Evolutionary conservation across 2,888 invertebrate species (phyloP), one percentile per base, ranked within the genome.

Genomic region (Aradus depressus): DNA sequence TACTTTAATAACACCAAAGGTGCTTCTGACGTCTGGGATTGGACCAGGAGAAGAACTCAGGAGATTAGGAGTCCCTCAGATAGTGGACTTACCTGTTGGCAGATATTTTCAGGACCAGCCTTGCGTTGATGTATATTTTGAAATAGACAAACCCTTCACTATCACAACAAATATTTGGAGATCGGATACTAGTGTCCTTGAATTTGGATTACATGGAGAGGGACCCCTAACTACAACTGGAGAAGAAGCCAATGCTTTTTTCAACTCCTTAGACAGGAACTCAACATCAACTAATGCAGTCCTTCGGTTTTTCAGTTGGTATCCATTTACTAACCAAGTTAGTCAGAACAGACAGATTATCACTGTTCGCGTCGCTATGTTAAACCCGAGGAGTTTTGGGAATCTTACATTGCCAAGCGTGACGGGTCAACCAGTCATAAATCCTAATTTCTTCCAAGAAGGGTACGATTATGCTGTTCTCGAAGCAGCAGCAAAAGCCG

Each of bases 61-160:
- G 3, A 12, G 10, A 4, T 44, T 44, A 12, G 14, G 19, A 12
- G 32, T 28, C 18, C 44, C 44, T 8, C 8, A 32, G 8, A 32
- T 44, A 4, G 44, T 34, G 1, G 44, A 44, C 22, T 31, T 44
- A 31, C 44, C 44, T 12, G 44, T 44, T 10, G 44, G 44, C 4
- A 31, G 19, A 12, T 32, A 44, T 31, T 32, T 44, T 19, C 44
- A 44, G 19, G 44, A 44, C 19, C 44, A 44, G 8, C 23, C 32
- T 19, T 44, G 18, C 3, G 26, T 44, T 10, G 28, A 6, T 16
- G 32, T 18, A 19, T 18, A 3, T 21, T n/a, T n/a, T n/a, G n/a
- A n/a, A n/a, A n/a, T n/a, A n/a, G n/a, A n/a, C n/a, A n/a, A n/a
- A n/a, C n/a, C n/a, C 18, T 12, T 18, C 12, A 32, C 10, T 32